Conservation (phyloP, 2,113 vertebrate species). For the Odontesthes bonariensis region DNA sequence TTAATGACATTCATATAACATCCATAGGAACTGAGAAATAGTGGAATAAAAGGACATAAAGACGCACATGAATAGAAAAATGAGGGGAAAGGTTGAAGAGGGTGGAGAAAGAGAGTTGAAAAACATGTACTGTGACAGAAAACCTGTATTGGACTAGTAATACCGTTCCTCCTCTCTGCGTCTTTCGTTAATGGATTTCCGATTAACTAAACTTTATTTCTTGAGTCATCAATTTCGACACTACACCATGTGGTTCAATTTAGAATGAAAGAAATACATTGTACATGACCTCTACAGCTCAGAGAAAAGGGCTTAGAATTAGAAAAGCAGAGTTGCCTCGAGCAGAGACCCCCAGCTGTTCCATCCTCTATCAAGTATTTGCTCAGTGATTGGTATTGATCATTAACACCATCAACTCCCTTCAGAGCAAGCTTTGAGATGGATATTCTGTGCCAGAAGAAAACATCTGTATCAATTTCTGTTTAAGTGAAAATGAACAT, state of each 20-base stretch:
- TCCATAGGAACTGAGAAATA: slow-evolving; percentile 22
- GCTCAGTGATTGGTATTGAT: slow-evolving; percentile 52
- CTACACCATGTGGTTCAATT: not conserved
- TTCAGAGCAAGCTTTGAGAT: slow-evolving; percentile 15
- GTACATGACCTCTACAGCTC: slow-evolving; percentile 1
- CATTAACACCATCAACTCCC: slow-evolving; percentile 28
- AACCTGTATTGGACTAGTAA: not conserved
- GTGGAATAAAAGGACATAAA: not conserved
- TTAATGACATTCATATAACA: slow-evolving; percentile 6
- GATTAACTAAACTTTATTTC: slow-evolving; percentile 3
- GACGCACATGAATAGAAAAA: not conserved
- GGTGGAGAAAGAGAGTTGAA: not conserved
- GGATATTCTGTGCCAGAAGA: slow-evolving; percentile 7
- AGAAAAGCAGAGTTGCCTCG: slow-evolving; percentile 2
- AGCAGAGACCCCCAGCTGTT: slow-evolving; percentile 12
- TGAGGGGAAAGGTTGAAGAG: not conserved
- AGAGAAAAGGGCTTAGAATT: slow-evolving; percentile 9
- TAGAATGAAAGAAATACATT: slow-evolving; percentile 1
- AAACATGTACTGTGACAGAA: slow-evolving; percentile 1
- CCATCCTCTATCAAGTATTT: slow-evolving; percentile 22
- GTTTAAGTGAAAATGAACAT: slow-evolving; percentile 29
- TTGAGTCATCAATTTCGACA: not conserved
- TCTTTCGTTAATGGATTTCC: not conserved
- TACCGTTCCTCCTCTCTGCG: slow-evolving; percentile 1
- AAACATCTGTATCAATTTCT: slow-evolving; percentile 11